Conservation (phyloP, 23 tunicate genomes). For the Halocynthia roretzi region DNA sequence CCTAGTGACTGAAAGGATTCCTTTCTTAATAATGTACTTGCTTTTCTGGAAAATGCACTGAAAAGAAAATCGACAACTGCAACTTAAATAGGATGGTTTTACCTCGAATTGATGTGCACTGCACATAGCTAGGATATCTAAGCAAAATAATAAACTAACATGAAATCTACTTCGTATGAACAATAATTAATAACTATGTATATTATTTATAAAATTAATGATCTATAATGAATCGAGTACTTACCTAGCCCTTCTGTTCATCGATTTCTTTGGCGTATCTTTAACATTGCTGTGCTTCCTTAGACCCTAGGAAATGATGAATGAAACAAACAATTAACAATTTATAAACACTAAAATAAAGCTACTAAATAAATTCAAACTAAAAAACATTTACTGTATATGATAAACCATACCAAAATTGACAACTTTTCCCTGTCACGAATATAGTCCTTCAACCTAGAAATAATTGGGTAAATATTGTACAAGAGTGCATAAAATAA, state of each 20-base stretch:
- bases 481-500: background rate
- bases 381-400: too few species aligned
- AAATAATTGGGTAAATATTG: background rate
- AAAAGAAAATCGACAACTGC: conserved; percentile 6
- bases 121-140: too few species aligned
- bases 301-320: conserved; percentile 7
- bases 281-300: conserved; percentile 23
- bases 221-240: too few species aligned
- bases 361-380: background rate
- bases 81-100: too few species aligned
- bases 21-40: conserved; percentile 72
- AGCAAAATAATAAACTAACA: too few species aligned
- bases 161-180: too few species aligned
- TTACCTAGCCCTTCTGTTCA: conserved; percentile 58
- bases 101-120: too few species aligned
- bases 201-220: too few species aligned
- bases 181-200: background rate
- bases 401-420: too few species aligned
- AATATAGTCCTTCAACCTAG: conserved; percentile 1
- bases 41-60: conserved; percentile 66
- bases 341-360: background rate
- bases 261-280: conserved; percentile 63
- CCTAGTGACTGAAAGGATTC: conserved; percentile 62
- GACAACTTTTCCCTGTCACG: background rate
- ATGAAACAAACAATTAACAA: background rate